Conservation (phyloP, 2,113 vertebrate genomes). For the Platanista minor region DNA sequence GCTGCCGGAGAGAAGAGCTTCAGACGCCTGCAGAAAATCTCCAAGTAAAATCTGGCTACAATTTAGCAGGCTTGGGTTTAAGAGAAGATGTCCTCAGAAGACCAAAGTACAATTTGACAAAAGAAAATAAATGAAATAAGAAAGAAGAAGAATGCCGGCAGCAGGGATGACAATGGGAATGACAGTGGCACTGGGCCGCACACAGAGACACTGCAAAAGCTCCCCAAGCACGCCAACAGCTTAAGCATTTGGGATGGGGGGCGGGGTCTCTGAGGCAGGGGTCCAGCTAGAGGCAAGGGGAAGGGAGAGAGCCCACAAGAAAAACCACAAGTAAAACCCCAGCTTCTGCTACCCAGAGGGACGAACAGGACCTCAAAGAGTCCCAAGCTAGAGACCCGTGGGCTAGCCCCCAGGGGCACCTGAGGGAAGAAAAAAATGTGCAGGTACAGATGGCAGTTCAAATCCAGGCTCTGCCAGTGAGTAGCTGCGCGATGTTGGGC, state of each 20-base stretch:
- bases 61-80: neutral
- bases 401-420: neutral
- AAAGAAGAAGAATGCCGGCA: neutral
- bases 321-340: neutral
- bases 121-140: neutral
- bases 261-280: neutral
- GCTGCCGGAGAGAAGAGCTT: neutral
- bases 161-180: neutral
- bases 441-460: neutral
- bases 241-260: neutral
- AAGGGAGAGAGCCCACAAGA: neutral
- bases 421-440: neutral
- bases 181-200: neutral
- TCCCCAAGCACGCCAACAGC: neutral
- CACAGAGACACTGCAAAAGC: neutral
- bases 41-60: neutral
- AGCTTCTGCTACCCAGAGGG: neutral
- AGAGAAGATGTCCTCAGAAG: slow-evolving; percentile 2
- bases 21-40: neutral
- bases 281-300: neutral
- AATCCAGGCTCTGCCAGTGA: neutral
- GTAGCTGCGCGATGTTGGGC: neutral
- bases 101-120: neutral
- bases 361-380: neutral
- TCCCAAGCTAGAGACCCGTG: neutral